Evolutionary conservation across 2,113 vertebrate species (phyloP), one percentile per base, ranked within the genome.

Genomic region (Oostethus manadensis): DNA sequence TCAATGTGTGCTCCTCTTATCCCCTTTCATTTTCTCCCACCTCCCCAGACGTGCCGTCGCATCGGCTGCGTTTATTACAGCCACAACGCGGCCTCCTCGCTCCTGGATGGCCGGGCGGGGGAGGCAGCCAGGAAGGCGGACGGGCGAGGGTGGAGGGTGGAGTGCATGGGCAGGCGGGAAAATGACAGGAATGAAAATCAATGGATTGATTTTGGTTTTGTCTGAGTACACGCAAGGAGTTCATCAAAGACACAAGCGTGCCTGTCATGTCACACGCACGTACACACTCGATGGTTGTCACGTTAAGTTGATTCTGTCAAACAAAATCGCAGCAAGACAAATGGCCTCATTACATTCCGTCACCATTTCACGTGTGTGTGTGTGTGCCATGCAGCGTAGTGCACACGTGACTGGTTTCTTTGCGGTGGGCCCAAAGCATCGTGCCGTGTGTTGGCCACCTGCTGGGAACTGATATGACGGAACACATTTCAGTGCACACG

Each of bases 241-340:
- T 18, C 51, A 6, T 44, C 21, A 44, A 20, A 29, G 40, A 35
- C n/a, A 26, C 44, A 40, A 10, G 10, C 33, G 22, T 33, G 29
- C 7, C 29, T 33, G 29, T 4, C 29, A 33, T 33, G 29, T 33
- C 45, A 22, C 45, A 38, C 33, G 21, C 47, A 55, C 23, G 10
- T 59, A 53, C 45, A 51, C 1, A 53, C 65, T 58, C 21, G 59
- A 1, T 62, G 4, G 6, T 35, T 42, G 67, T 49, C 74, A 54
- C 64, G 60, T 62, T 74, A 60, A 3, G 38, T 42, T 14, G 11
- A 42, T 14, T 4, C 29, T 33, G 38, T 42, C 38, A 42, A 42
- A 42, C 38, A 42, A 42, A 14, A 42, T 42, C 3, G 14, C 38
- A 42, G 5, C 29, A 8, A 33, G 29, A 33, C 21, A 50, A 23